Conservation (phyloP, 1,140 invertebrate genomes). For the Phortica variegata region DNA sequence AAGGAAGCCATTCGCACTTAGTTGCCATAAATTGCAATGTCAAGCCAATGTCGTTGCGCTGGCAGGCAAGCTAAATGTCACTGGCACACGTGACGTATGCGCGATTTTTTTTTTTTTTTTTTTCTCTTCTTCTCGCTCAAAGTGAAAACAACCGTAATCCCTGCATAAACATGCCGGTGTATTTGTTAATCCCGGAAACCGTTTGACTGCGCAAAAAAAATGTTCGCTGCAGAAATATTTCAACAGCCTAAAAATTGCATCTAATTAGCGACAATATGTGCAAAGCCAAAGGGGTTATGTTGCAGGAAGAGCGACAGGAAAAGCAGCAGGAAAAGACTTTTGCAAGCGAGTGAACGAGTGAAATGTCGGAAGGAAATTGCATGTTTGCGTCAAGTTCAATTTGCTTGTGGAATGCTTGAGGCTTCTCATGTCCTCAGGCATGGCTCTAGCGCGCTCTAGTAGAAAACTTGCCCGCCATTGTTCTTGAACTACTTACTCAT, state of each 20-base stretch:
- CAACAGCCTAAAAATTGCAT: constrained; percentile 37
- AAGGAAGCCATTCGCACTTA: no score
- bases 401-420: constrained; percentile 28
- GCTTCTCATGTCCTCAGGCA: no score
- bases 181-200: constrained; percentile 50
- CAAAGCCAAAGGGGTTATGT: constrained; percentile 22
- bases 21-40: no score
- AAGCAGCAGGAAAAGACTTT: constrained; percentile 23
- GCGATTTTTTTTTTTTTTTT: constrained; percentile 40
- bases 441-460: no score
- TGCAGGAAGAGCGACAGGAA: constrained; percentile 14
- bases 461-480: no score
- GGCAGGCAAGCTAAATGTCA: no score
- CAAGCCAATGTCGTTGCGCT: no score
- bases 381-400: constrained; percentile 46
- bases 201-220: no score
- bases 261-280: constrained; percentile 50
- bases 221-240: no score
- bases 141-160: no score
- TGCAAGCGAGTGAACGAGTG: constrained; percentile 19
- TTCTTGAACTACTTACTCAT: no score
- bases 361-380: constrained; percentile 27
- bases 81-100: constrained; percentile 36
- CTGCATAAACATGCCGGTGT: constrained; percentile 11
- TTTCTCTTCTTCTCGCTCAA: no score